A percentile compares a stretch with the other conserved stretches of the same genome.
phyloP scores from a whole-genome alignment of 2,888 invertebrate species.

The Pseudococcus jackbeardsleyi region DNA sequence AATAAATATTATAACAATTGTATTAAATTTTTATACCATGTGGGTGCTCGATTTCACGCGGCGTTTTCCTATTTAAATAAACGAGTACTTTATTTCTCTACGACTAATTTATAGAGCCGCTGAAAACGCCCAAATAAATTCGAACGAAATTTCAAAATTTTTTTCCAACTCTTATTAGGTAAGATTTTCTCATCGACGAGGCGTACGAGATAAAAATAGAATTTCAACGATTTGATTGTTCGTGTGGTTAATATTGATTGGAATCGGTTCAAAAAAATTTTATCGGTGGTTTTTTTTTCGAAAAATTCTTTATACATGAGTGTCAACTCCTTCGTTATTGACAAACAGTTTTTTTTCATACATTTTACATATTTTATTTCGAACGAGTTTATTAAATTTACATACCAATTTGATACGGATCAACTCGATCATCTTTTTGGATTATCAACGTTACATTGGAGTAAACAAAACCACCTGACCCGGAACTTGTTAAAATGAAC shows the following conservation, averaged over 20 bases:
- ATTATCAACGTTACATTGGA: background rate
- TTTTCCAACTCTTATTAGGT: background rate
- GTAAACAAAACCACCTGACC: background rate
- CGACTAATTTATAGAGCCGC: background rate
- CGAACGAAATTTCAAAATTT: background rate
- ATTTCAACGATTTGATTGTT: background rate
- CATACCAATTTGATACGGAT: background rate
- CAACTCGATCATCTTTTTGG: background rate
- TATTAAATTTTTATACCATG: background rate
- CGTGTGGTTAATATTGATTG: background rate
- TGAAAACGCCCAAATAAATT: background rate
- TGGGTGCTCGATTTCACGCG: background rate
- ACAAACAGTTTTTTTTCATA: background rate
- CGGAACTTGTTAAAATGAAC: background rate
- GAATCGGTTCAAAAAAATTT: background rate
- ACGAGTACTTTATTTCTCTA: background rate
- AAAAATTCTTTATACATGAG: background rate
- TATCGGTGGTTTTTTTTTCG: background rate
- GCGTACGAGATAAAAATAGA: background rate
- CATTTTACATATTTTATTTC: background rate
- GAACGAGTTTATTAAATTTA: background rate
- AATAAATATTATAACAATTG: background rate
- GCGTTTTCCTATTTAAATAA: conserved; percentile 7
- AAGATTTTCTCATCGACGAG: background rate
- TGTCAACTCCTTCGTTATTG: background rate